These are phyloP conservation scores for Pseudoatta argentina DNA, from an alignment of 1,140 invertebrate species.

Conservation along the genomic window DNA sequence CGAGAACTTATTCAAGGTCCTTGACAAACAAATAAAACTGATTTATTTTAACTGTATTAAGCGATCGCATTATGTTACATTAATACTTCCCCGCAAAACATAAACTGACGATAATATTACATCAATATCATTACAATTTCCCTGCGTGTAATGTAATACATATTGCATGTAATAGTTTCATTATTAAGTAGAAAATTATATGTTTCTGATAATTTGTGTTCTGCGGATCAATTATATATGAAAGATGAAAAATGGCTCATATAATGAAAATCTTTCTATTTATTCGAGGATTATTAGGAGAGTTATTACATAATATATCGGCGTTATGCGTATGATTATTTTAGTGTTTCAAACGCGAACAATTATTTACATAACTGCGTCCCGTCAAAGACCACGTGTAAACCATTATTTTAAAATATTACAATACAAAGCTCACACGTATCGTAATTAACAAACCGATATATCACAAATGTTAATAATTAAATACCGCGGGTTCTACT, in stretches of 20 bases:
- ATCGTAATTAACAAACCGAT: conserved; percentile 11
- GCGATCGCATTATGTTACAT: not conserved
- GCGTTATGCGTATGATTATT: conserved; percentile 4
- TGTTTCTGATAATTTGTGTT: too few species aligned
- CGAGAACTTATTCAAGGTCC: too few species aligned
- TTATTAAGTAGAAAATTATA: too few species aligned
- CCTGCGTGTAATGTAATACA: too few species aligned
- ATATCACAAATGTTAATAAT: conserved; percentile 9
- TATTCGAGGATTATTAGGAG: not conserved
- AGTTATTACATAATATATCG: conserved; percentile 28
- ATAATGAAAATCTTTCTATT: not conserved
- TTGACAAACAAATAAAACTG: not conserved
- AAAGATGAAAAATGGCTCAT: not conserved
- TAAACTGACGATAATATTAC: too few species aligned
- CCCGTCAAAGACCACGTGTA: conserved; percentile 19
- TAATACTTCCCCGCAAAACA: not conserved
- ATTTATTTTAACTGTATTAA: conserved; percentile 6
- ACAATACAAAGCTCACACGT: not conserved
- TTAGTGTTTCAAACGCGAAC: not conserved
- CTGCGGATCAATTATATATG: not conserved
- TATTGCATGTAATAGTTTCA: too few species aligned
- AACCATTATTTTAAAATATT: conserved; percentile 28
- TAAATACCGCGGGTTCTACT: conserved; percentile 10
- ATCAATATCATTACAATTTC: too few species aligned
- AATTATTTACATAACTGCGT: conserved; percentile 37